A percentile compares a stretch with the other conserved stretches of the same genome.
phyloP scores from a whole-genome alignment of 1,140 invertebrate species.

The Tigriopus japonicus region DNA sequence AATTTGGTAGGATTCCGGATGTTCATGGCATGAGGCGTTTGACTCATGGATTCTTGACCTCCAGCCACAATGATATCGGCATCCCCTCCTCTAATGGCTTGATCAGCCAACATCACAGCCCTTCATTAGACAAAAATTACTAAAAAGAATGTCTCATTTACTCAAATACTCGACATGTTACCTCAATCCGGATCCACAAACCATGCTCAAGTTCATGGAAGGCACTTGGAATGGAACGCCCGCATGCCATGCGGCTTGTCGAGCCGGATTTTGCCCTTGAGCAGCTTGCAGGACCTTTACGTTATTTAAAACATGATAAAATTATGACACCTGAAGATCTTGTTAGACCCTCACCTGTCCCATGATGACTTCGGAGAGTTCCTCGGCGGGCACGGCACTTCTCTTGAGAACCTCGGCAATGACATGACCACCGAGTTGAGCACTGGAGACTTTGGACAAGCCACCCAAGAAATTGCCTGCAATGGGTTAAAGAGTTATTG shows the following conservation, averaged over 20 bases:
- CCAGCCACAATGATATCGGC: conserved; percentile 51
- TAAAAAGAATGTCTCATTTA: conserved; percentile 14
- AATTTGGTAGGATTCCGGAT: conserved; percentile 47
- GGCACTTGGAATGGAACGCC: conserved; percentile 52
- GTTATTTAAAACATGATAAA: conserved; percentile 25
- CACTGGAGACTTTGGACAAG: conserved; percentile 43
- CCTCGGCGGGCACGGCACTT: conserved; percentile 35
- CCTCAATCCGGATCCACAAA: conserved; percentile 70
- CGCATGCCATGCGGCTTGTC: conserved; percentile 54
- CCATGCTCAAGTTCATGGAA: conserved; percentile 56
- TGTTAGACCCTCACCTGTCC: conserved; percentile 43
- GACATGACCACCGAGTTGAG: conserved; percentile 50
- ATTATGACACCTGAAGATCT: background rate
- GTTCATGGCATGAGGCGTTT: conserved; percentile 46
- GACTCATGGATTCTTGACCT: conserved; percentile 70
- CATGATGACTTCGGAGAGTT: conserved; percentile 64
- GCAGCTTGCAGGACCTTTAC: conserved; percentile 44
- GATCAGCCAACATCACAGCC: conserved; percentile 43
- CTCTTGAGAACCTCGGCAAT: conserved; percentile 48
- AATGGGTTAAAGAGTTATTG: too few relatives aligned
- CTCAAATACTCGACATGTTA: conserved; percentile 23
- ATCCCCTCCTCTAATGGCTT: conserved; percentile 49
- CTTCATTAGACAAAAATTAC: conserved; percentile 26
- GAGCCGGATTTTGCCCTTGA: conserved; percentile 66
- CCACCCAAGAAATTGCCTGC: conserved; percentile 48